phyloP scores from a whole-genome alignment of 2,888 invertebrate genomes.

The Creontiades dilutus region DNA sequence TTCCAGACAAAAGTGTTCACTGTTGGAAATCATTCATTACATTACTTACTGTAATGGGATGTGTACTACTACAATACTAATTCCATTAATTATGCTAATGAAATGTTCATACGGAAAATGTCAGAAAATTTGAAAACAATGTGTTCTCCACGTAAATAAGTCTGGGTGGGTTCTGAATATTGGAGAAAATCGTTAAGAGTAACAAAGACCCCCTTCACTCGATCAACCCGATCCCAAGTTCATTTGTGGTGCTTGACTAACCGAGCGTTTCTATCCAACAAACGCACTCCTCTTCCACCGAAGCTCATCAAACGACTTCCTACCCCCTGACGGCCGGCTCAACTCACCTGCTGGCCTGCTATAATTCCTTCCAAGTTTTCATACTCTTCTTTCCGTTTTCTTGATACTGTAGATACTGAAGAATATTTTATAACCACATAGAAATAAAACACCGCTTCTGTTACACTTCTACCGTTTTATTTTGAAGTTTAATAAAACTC shows the following conservation, averaged over 20 bases:
- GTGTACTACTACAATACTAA: too few relatives aligned
- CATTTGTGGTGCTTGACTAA: slow-evolving; percentile 56
- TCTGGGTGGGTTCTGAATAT: neutral
- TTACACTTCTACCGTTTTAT: too few relatives aligned
- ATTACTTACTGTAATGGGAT: too few relatives aligned
- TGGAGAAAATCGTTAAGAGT: neutral
- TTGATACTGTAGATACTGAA: too few relatives aligned
- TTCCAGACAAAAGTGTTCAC: too few relatives aligned
- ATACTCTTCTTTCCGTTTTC: neutral
- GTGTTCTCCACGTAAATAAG: neutral
- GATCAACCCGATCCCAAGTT: slow-evolving; percentile 28
- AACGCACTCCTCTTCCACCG: slow-evolving; percentile 44
- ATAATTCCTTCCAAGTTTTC: neutral
- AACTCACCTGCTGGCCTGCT: neutral
- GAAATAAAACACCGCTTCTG: too few relatives aligned
- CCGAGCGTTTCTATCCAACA: slow-evolving; percentile 56
- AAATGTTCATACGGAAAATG: too few relatives aligned
- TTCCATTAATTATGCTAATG: too few relatives aligned
- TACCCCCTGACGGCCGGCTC: neutral
- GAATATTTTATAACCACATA: too few relatives aligned
- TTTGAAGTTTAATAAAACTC: too few relatives aligned
- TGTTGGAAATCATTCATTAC: too few relatives aligned
- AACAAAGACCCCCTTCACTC: neutral
- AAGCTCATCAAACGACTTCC: neutral
- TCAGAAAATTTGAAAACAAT: neutral